Conservation (phyloP, 2,888 invertebrate species). For the Brachynemurus nebulosus region DNA sequence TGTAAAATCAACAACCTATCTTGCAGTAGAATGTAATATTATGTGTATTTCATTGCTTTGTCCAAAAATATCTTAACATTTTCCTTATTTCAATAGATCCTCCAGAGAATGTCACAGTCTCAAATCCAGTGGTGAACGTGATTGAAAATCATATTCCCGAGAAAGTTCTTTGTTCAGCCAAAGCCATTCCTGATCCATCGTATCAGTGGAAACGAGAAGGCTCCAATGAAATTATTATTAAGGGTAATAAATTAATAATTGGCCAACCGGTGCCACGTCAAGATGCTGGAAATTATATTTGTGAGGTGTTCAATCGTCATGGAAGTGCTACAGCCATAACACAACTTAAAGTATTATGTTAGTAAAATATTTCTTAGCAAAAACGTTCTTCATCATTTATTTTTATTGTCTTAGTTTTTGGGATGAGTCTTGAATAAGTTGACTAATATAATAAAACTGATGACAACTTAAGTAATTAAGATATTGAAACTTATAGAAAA, state of each 20-base stretch:
- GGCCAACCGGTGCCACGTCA: conserved; percentile 52
- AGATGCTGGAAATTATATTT: conserved; percentile 64
- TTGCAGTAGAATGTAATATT: conserved; percentile 86
- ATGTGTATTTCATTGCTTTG: too few species aligned
- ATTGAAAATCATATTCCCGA: conserved; percentile 41
- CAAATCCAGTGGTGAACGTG: conserved; percentile 37
- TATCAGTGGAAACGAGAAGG: conserved; percentile 59
- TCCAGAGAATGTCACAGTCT: conserved; percentile 74
- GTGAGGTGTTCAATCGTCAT: conserved; percentile 66
- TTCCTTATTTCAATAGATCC: conserved; percentile 40
- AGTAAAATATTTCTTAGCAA: conserved; percentile 39
- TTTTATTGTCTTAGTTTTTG: too few species aligned
- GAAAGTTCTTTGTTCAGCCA: conserved; percentile 42
- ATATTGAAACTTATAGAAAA: too few species aligned
- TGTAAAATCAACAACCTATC: conserved; percentile 70
- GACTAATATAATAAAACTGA: too few species aligned
- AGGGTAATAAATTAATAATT: conserved; percentile 41
- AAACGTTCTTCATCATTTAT: too few species aligned
- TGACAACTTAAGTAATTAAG: too few species aligned
- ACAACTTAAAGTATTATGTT: conserved; percentile 71
- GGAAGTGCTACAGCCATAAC: conserved; percentile 56
- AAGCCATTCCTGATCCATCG: conserved; percentile 54
- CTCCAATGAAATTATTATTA: conserved; percentile 34
- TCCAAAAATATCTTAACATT: too few species aligned
- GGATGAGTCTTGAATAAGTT: too few species aligned